phyloP scores from a whole-genome alignment of 2,113 vertebrate genomes.

The Montifringilla adamsi region DNA sequence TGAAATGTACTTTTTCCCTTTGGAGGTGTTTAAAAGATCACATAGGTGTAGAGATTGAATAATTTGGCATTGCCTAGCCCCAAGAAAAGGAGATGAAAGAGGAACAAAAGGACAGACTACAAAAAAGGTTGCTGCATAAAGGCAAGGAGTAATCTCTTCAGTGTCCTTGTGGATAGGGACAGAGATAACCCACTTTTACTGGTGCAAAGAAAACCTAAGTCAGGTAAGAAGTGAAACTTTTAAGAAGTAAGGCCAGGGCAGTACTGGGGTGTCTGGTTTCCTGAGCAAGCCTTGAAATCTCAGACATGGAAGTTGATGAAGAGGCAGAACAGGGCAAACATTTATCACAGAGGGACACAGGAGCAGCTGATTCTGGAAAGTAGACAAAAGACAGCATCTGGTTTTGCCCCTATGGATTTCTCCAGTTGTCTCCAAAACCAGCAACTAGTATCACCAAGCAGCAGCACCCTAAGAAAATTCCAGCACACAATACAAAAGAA shows the following conservation, averaged over 20 bases:
- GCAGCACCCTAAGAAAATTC: background rate
- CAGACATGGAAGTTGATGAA: background rate
- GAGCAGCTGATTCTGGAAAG: background rate
- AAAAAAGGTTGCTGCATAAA: constrained; percentile 4
- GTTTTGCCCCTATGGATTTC: background rate
- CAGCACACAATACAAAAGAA: background rate
- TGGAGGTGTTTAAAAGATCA: background rate
- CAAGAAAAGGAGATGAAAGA: constrained; percentile 10
- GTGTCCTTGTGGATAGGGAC: background rate
- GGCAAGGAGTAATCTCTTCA: background rate
- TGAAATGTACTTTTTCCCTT: background rate
- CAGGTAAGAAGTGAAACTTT: background rate
- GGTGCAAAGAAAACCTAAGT: background rate
- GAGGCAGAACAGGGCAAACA: background rate
- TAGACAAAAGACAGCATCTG: background rate
- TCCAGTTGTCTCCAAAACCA: background rate
- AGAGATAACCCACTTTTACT: background rate
- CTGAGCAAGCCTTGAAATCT: background rate
- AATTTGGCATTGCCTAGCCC: constrained; percentile 1
- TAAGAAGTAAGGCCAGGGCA: background rate
- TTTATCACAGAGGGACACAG: background rate
- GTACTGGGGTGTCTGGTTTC: background rate
- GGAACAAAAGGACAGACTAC: constrained; percentile 18
- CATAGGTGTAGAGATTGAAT: background rate
- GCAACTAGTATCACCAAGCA: background rate